A percentile compares a stretch with the other conserved stretches of the same genome.
Evolutionary conservation across 1,140 invertebrate species (phyloP).

Genomic region (Aethina tumida): DNA sequence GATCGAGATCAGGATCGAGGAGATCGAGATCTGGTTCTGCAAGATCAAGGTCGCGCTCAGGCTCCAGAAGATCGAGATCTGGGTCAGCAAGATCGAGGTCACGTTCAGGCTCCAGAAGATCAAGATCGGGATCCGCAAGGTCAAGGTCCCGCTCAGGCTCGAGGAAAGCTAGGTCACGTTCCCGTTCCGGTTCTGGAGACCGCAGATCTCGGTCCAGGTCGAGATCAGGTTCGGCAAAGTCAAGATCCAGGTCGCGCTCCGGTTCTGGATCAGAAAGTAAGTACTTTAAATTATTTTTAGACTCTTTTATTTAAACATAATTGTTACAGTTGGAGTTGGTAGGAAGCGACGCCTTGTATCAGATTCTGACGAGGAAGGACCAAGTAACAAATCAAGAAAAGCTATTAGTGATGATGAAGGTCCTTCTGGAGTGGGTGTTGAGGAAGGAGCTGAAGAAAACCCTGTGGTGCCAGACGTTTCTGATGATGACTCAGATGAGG

Average conservation of each 20-base stretch:
- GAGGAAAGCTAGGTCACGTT: conserved; percentile 22
- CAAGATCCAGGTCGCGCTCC: conserved; percentile 25
- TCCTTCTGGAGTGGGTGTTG: conserved; percentile 33
- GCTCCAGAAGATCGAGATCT: conserved; percentile 23
- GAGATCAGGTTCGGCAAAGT: conserved; percentile 29
- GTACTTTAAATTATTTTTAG: conserved; percentile 3
- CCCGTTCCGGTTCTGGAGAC: conserved; percentile 20
- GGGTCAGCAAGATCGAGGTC: conserved; percentile 20
- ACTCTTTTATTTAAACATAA: not conserved
- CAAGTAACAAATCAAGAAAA: conserved; percentile 36
- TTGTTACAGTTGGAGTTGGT: conserved; percentile 15
- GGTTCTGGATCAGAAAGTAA: conserved; percentile 8
- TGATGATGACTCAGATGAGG: conserved; percentile 46
- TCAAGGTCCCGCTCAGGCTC: conserved; percentile 26
- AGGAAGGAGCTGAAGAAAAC: conserved; percentile 26
- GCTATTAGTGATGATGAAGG: conserved; percentile 43
- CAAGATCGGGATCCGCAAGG: conserved; percentile 23
- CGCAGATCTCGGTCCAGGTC: conserved; percentile 18
- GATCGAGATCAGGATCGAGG: conserved; percentile 30
- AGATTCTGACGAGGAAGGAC: conserved; percentile 46
- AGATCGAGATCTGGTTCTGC: conserved; percentile 29
- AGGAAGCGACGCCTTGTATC: conserved; percentile 40
- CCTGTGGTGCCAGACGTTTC: conserved; percentile 30
- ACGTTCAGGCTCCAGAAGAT: conserved; percentile 18
- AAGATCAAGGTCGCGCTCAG: conserved; percentile 22